Evolutionary conservation across 2,113 vertebrate species (phyloP).

Genomic region (Amblyornis subalaris): DNA sequence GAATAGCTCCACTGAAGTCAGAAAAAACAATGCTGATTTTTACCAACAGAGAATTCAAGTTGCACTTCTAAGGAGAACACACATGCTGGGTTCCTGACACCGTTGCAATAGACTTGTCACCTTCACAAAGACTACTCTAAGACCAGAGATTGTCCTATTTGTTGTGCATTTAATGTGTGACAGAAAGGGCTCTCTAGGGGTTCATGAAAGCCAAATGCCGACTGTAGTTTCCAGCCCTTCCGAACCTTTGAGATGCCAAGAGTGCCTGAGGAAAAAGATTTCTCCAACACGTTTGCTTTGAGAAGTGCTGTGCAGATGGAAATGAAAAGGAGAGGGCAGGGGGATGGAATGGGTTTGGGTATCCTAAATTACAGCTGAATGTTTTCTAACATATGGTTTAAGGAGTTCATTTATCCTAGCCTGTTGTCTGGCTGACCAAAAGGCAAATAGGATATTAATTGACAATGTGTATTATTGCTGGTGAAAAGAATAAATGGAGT

Average conservation of each 20-base stretch:
- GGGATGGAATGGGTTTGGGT: not conserved
- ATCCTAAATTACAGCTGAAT: not conserved
- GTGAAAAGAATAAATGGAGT: not conserved
- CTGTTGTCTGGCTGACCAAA: not conserved
- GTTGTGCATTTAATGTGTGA: not conserved
- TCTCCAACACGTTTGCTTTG: not conserved
- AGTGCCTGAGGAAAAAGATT: not conserved
- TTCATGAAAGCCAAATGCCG: not conserved
- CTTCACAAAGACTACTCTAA: not conserved
- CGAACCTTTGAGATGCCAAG: not conserved
- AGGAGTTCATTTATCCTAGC: not conserved
- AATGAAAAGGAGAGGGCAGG: not conserved
- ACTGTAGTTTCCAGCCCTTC: not conserved
- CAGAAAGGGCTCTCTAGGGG: not conserved
- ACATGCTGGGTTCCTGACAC: not conserved
- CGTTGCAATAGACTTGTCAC: not conserved
- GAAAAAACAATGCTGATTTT: not conserved
- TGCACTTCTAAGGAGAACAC: not conserved
- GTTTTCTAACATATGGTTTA: not conserved
- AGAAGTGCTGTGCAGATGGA: not conserved
- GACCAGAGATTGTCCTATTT: not conserved
- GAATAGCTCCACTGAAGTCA: not conserved
- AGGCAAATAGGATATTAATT: accelerated
- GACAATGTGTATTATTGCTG: not conserved
- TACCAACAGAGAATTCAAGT: not conserved